These are phyloP conservation scores for Pitangus sulphuratus DNA, from an alignment of 2,797 vertebrate genomes.

Conservation along the genomic window DNA sequence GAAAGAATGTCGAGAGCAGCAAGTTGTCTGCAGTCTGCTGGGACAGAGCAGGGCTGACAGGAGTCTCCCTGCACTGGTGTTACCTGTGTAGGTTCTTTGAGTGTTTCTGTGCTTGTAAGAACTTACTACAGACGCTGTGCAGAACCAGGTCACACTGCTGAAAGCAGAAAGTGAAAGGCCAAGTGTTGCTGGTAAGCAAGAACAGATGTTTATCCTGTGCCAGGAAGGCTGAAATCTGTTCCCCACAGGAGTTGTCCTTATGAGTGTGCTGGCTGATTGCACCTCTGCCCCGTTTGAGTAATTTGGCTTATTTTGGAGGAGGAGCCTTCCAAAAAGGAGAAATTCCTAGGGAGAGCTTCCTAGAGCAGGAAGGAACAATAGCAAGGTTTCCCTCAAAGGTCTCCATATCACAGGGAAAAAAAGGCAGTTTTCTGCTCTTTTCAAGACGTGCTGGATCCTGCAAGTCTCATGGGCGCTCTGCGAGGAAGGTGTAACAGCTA, in stretches of 20 bases:
- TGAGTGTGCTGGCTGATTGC: fast-evolving
- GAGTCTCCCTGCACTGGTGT: not conserved
- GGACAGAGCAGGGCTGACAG: not conserved
- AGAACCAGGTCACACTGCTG: not conserved
- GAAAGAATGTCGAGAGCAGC: fast-evolving
- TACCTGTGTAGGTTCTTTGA: not conserved
- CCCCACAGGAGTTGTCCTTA: not conserved
- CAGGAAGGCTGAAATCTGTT: not conserved
- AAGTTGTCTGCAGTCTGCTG: not conserved
- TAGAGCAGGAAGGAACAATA: not conserved
- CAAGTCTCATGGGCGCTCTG: not conserved
- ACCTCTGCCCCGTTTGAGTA: not conserved
- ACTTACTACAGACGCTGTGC: not conserved
- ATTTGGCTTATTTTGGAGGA: not conserved
- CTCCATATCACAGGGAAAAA: fast-evolving
- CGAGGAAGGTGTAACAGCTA: not conserved
- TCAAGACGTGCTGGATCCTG: fast-evolving
- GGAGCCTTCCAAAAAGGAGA: not conserved
- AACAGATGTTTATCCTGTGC: not conserved
- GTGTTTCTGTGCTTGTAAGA: not conserved
- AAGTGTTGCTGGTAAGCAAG: not conserved
- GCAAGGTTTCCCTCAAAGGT: not conserved
- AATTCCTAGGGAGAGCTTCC: not conserved
- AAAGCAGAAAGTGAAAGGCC: constrained; percentile 40
- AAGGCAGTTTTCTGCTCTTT: not conserved